These are phyloP conservation scores for human (Homo sapiens) DNA, from an alignment of 2,113 vertebrate genomes.

Conservation along the genomic window GRCh38 chr7:36078501-36079000, in stretches of 20 bases:
- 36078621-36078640: neutral
- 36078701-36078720: neutral
- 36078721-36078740: neutral
- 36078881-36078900: constrained; percentile 53
- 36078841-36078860: constrained; percentile 60
- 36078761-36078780: neutral
- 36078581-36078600: neutral
- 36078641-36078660: neutral
- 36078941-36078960: constrained; percentile 88
- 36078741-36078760: neutral
- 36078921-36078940: constrained; percentile 86
- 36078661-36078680: constrained; percentile 71
- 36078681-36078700: constrained; percentile 61
- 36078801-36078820: neutral
- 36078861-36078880: constrained; percentile 80
- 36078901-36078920: constrained; percentile 76
- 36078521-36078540: no score
- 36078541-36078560: no score
- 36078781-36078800: accelerated
- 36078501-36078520: no score
- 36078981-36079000: no score
- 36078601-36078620: neutral
- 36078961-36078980: constrained; percentile 87
- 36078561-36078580: neutral
- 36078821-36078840: constrained; percentile 89